A percentile compares a stretch with the other conserved stretches of the same genome.
phyloP scores from a whole-genome alignment of 1,140 invertebrate species.

The Bilobella aurantiaca region DNA sequence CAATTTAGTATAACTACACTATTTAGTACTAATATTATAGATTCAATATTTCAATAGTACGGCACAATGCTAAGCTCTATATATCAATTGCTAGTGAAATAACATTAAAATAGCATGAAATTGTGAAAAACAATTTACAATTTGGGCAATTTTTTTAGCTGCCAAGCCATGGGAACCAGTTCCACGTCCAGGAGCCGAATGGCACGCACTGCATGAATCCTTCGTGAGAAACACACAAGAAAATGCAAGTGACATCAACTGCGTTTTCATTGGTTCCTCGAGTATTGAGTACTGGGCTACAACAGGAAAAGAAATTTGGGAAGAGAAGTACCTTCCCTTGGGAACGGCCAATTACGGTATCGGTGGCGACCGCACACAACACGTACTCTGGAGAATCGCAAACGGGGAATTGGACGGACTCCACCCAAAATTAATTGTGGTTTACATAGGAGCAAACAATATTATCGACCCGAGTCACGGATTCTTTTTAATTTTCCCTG shows the following conservation, averaged over 20 bases:
- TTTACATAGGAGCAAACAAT: conserved; percentile 29
- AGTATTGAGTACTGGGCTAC: conserved; percentile 20
- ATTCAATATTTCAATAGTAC: no score
- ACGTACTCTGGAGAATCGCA: conserved; percentile 48
- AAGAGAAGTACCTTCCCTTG: conserved; percentile 21
- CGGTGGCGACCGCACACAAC: conserved; percentile 48
- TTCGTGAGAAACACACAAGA: conserved; percentile 10
- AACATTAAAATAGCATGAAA: no score
- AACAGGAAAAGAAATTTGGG: conserved; percentile 10
- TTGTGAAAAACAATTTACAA: no score
- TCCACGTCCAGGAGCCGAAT: conserved; percentile 15
- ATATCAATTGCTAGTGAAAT: no score
- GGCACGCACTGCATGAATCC: conserved; percentile 10
- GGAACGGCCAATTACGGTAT: conserved; percentile 49
- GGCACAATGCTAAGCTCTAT: no score
- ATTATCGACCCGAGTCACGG: no score
- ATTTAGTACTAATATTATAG: no score
- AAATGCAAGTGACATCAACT: conserved; percentile 7
- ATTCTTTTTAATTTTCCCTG: no score
- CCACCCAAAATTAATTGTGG: conserved; percentile 40
- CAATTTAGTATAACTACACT: no score
- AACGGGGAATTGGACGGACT: conserved; percentile 49
- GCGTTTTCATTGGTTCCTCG: conserved; percentile 23
- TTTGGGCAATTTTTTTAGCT: no score
- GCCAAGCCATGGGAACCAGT: conserved; percentile 17